phyloP scores from a whole-genome alignment of 2,888 invertebrate genomes.

The Agonopterix arenella region DNA sequence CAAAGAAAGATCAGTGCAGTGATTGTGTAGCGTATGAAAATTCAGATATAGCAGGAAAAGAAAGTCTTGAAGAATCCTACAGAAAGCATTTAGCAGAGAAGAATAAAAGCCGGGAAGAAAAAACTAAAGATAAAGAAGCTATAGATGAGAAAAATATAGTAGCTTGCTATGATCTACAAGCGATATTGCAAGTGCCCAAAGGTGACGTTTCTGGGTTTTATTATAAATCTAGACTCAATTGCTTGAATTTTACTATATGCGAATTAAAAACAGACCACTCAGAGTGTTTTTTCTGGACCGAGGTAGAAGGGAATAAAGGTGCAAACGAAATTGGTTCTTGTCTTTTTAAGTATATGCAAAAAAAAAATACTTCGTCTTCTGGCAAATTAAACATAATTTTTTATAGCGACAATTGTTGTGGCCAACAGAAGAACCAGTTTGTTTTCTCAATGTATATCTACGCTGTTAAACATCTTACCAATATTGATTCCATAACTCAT shows the following conservation, averaged over 20 bases:
- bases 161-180: too few species aligned
- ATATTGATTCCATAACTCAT: slow-evolving; percentile 10
- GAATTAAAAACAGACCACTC: slow-evolving; percentile 9
- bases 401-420: background rate
- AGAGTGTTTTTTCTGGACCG: slow-evolving; percentile 11
- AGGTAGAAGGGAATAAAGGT: slow-evolving; percentile 8
- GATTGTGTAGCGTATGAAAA: slow-evolving; percentile 10
- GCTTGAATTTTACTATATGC: slow-evolving; percentile 8
- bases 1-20: slow-evolving; percentile 11
- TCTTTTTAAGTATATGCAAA: slow-evolving; percentile 3
- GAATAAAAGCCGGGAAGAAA: background rate
- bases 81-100: background rate
- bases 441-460: slow-evolving; percentile 10
- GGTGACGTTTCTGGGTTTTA: slow-evolving; percentile 2
- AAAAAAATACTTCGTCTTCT: background rate
- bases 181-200: slow-evolving; percentile 5
- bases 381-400: too few species aligned
- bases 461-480: slow-evolving; percentile 8
- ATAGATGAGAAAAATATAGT: too few species aligned
- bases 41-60: slow-evolving; percentile 6
- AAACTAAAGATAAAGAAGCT: too few species aligned
- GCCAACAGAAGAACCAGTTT: slow-evolving; percentile 13
- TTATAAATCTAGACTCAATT: background rate
- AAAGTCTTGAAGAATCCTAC: background rate
- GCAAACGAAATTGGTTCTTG: slow-evolving; percentile 8